phyloP scores from a whole-genome alignment of 2,888 invertebrate species.

The Orthonevra nobilis region DNA sequence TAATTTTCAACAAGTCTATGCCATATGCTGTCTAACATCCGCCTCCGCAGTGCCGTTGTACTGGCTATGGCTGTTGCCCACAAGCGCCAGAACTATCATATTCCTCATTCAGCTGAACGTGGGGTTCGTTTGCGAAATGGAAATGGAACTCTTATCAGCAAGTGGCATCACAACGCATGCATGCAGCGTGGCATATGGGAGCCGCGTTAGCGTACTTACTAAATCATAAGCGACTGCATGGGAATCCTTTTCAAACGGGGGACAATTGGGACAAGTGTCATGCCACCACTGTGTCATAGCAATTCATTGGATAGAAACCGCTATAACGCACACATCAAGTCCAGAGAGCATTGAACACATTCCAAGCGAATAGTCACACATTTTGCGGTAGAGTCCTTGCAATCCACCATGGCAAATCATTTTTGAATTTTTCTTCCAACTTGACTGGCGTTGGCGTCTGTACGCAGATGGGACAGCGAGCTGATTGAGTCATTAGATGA shows the following conservation, averaged over 20 bases:
- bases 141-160: conserved; percentile 55
- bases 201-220: conserved; percentile 50
- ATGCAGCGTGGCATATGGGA: conserved; percentile 60
- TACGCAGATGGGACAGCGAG: conserved; percentile 15
- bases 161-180: conserved; percentile 59
- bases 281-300: conserved; percentile 47
- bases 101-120: conserved; percentile 35
- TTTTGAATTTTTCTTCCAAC: not conserved
- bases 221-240: conserved; percentile 40
- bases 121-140: conserved; percentile 54
- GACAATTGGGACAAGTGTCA: conserved; percentile 56
- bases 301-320: conserved; percentile 21
- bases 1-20: conserved; percentile 64
- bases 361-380: conserved; percentile 15
- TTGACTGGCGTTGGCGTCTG: not conserved
- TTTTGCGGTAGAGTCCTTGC: conserved; percentile 15
- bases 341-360: conserved; percentile 58
- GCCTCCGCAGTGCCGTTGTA: not conserved
- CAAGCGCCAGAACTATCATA: conserved; percentile 20
- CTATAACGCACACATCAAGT: conserved; percentile 34
- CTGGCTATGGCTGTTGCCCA: too few relatives aligned
- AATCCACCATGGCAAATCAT: conserved; percentile 1
- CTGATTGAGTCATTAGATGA: conserved; percentile 48
- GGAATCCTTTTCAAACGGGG: conserved; percentile 20
- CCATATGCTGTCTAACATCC: conserved; percentile 22